Evolutionary conservation across 2,113 vertebrate species (phyloP).

Genomic region (Pelvicachromis taeniatus): DNA sequence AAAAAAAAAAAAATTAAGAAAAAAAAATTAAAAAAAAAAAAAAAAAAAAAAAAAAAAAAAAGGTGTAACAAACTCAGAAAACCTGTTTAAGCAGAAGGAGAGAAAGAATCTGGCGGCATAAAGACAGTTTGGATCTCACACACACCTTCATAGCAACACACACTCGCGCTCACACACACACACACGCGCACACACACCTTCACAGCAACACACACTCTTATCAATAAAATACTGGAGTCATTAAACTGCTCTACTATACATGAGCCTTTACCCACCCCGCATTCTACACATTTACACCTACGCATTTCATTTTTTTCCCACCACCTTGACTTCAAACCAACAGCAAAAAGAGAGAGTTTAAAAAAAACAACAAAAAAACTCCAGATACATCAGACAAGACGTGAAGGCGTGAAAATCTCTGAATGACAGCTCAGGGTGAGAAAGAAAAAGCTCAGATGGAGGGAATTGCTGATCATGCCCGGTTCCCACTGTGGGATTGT

Average conservation of each 20-base stretch:
- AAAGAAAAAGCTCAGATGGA: not conserved
- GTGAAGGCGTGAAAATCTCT: not conserved
- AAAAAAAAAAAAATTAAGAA: no score
- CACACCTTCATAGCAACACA: not conserved
- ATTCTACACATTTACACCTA: conserved; percentile 54
- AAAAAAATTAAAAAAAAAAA: no score
- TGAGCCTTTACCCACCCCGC: conserved; percentile 21
- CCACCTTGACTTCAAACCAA: not conserved
- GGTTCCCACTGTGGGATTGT: not conserved
- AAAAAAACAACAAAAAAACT: not conserved
- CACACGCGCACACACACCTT: not conserved
- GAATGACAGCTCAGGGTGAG: not conserved
- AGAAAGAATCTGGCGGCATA: conserved; percentile 4
- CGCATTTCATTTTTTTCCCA: not conserved
- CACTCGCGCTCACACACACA: not conserved
- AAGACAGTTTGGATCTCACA: not conserved
- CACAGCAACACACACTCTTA: not conserved
- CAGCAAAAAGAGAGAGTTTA: not conserved
- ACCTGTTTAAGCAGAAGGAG: conserved; percentile 4
- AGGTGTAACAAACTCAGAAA: not conserved
- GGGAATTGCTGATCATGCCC: not conserved
- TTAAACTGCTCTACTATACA: conserved; percentile 23
- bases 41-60: not conserved
- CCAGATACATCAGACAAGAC: conserved; percentile 11
- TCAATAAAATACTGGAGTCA: conserved; percentile 48